Conservation (phyloP, 2,888 invertebrate genomes). For the Platycheirus albimanus region DNA sequence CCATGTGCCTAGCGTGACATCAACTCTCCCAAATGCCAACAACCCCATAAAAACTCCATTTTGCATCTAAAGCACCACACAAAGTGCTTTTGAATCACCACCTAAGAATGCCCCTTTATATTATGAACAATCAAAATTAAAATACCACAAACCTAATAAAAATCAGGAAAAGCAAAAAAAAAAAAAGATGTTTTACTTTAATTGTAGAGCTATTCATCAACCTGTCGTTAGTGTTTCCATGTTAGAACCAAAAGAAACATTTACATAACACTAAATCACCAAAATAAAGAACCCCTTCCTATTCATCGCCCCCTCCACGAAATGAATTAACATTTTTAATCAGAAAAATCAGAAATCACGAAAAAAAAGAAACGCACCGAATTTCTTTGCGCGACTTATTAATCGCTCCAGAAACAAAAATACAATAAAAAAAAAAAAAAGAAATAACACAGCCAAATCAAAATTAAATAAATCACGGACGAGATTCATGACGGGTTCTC, state of each 20-base stretch:
- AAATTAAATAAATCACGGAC: conserved; percentile 61
- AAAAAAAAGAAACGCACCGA: conserved; percentile 1
- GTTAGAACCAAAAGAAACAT: conserved; percentile 35
- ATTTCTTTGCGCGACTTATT: conserved; percentile 22
- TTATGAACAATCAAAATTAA: conserved; percentile 23
- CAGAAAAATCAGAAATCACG: no score
- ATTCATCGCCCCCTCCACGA: no score
- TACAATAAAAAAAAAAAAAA: neutral
- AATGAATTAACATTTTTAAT: conserved; percentile 71
- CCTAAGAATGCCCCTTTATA: conserved; percentile 14
- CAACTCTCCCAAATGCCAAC: conserved; percentile 15
- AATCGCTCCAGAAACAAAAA: conserved; percentile 37
- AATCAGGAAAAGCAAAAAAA: no score
- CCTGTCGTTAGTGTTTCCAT: conserved; percentile 46
- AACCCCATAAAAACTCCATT: conserved; percentile 13
- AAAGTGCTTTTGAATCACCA: conserved; percentile 26
- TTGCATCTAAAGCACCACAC: conserved; percentile 15
- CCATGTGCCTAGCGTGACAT: conserved; percentile 1
- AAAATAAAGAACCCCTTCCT: conserved; percentile 12
- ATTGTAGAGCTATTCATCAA: conserved; percentile 61
- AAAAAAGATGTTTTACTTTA: conserved; percentile 56
- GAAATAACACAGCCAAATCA: conserved; percentile 61
- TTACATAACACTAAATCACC: conserved; percentile 73
- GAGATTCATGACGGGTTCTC: conserved; percentile 61
- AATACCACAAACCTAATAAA: conserved; percentile 28